Base-by-base conservation (phyloP, 2,888 invertebrate species). In the Pollenia amentaria region DNA sequence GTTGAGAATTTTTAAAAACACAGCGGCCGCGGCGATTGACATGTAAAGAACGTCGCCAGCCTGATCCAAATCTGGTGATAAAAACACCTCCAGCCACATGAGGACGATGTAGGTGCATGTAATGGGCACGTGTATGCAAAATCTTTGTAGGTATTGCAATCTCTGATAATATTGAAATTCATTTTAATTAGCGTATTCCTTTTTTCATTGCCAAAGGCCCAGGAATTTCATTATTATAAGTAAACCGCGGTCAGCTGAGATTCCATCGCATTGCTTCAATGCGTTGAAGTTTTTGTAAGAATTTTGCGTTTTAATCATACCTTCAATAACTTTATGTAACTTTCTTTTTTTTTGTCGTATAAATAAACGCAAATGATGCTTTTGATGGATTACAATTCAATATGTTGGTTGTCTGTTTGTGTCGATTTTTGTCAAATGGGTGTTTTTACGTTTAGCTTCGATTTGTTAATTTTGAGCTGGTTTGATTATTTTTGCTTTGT, bases 31-130 rank as follows among this genome's bases (percentile, higher is more conserved):
- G 0, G 92, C 90, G 3, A 92, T 79, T 0, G 90, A 89, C 88
- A 92, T 90, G 72, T 91, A 92, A 0, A 92, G 88, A 3, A 91
- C 88, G 18, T 91, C 90, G 0, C 90, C 89, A 0, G 90, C 90
- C 73, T 91, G 85, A 51, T 91, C 89, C 16, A 92, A 70, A 65
- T 90, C 89, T 29, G 60, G 87, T 7, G 91, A 88, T 0, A 82
- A 76, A 2, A 91, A 78, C 7, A 89, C 90, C 53, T 90, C 90
- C 57, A 89, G 77, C 89, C 90, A 90, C 91, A 92, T 91, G 1
- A 90, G 84, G 0, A 86, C 83, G 1, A 90, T 89, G 18, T 88
- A 90, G 10, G 88, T 88, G 44, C 91, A 90, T 0, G 91, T 89
- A 3, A 89, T 65, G 2, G 90, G 88, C 14, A 90, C 9, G 42